Evolutionary conservation across 2,797 vertebrate species (phyloP).

Genomic region (Aldrovandia affinis): DNA sequence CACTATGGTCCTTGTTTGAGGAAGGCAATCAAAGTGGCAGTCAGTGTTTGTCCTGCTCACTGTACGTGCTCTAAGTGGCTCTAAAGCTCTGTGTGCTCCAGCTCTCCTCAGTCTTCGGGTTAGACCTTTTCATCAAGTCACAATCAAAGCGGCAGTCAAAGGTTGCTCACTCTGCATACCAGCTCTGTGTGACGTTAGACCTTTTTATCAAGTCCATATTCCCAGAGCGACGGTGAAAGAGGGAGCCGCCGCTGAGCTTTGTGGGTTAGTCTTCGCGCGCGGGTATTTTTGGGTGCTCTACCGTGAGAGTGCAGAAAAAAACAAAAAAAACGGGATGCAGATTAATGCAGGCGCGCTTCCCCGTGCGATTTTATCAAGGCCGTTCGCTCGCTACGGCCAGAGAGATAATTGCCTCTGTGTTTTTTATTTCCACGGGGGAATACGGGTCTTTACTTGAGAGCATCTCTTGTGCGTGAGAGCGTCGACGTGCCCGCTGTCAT

Average conservation of each 20-base stretch:
- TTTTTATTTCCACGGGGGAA: neutral
- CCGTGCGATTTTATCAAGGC: neutral
- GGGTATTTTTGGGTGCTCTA: neutral
- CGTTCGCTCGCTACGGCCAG: neutral
- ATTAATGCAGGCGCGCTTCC: neutral
- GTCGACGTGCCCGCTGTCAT: neutral
- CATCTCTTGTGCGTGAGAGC: neutral
- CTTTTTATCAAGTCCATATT: too few species aligned
- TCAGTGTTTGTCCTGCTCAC: too few species aligned
- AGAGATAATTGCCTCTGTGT: neutral
- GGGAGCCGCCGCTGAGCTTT: neutral
- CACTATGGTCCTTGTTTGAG: too few species aligned
- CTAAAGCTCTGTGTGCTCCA: too few species aligned
- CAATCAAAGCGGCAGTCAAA: too few species aligned
- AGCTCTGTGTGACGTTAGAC: too few species aligned
- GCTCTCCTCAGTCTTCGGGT: too few species aligned
- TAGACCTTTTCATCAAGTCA: too few species aligned
- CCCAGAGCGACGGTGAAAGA: neutral
- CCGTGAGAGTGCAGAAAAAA: neutral
- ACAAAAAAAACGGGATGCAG: neutral
- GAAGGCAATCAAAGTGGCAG: too few species aligned
- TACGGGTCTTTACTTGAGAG: too few species aligned
- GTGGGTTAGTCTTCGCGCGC: neutral
- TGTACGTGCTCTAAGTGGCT: too few species aligned
- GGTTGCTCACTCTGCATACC: too few species aligned